Base-by-base conservation (phyloP, 2,888 invertebrate species). In the Ptychoptera albimana region DNA sequence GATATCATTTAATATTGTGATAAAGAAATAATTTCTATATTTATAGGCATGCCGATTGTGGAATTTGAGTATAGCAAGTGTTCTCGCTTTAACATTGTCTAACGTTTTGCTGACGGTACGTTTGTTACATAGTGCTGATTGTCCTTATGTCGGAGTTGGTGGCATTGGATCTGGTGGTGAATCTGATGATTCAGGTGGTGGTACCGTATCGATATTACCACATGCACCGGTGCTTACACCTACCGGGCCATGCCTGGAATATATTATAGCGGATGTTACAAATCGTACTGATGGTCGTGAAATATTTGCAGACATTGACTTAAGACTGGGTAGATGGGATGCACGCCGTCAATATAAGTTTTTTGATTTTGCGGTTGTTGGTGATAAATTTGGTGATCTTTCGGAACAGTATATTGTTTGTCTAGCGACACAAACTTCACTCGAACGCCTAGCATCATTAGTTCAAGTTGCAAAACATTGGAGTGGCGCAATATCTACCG, bases 401-500 rank as follows among this genome's bases (percentile, higher is more conserved):
- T 78, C 77, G 11, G 60, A 69, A n/a, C 61, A 64, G 11, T 72
- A 71, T 46, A 66, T 66, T 13, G 79, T 83, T 11, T 84, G 84
- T 53, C 63, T 91, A 46, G 88, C 89, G 0, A 88, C 88, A 0
- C 88, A 91, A 60, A 81, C 82, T 53, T 89, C 89, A 0, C 70
- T 91, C 42, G 91, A 91, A 55, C 75, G 86, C 48, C 63, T 92
- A 8, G 73, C 77, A 50, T 85, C 87, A 36, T 60, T 91, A 13
- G 73, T 84, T 0, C 77, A 81, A 52, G 83, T 87, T 35, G 80
- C 83, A 0, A 74, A 79, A 40, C 81, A 86, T 54, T 91, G 89
- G 89, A 72, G 75, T 8, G 89, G 88, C 0, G 83, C 88, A 0
- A 82, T 92, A 53, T 91, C 89, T 0, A 73, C 82, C 0, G 85